Evolutionary conservation across 2,113 vertebrate genomes (phyloP).

Genomic region (Panurus biarmicus): DNA sequence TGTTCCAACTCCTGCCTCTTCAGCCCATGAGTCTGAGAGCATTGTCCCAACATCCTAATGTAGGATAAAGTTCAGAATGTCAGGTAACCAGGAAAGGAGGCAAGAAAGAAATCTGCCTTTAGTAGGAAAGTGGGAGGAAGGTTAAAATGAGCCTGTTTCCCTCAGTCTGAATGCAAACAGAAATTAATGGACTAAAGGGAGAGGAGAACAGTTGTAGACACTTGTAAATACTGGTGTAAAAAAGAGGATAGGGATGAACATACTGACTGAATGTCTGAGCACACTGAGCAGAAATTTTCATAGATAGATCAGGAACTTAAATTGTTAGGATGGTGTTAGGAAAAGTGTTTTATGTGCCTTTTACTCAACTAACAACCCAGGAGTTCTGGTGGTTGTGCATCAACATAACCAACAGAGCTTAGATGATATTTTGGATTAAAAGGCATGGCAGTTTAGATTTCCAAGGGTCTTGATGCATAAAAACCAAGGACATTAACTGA

Average conservation of each 20-base stretch:
- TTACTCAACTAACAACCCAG: background rate
- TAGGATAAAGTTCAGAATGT: background rate
- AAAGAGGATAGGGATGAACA: background rate
- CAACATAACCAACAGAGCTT: background rate
- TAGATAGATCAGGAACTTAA: background rate
- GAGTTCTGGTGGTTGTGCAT: background rate
- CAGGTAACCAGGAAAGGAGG: background rate
- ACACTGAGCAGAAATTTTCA: background rate
- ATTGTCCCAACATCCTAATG: background rate
- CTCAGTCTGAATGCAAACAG: background rate
- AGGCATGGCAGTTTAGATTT: background rate
- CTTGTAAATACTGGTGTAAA: background rate
- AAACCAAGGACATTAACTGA: background rate
- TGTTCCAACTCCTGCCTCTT: background rate
- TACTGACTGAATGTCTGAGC: background rate
- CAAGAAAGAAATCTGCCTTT: background rate
- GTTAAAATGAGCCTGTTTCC: background rate
- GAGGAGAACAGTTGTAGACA: background rate
- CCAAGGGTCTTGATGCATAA: background rate
- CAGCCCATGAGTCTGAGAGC: background rate
- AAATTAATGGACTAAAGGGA: background rate
- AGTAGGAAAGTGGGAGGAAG: background rate
- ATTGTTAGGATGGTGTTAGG: background rate
- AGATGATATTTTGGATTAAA: background rate
- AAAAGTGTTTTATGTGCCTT: background rate